Evolutionary conservation across 2,888 invertebrate species (phyloP).

Genomic region (Atrina japonica): DNA sequence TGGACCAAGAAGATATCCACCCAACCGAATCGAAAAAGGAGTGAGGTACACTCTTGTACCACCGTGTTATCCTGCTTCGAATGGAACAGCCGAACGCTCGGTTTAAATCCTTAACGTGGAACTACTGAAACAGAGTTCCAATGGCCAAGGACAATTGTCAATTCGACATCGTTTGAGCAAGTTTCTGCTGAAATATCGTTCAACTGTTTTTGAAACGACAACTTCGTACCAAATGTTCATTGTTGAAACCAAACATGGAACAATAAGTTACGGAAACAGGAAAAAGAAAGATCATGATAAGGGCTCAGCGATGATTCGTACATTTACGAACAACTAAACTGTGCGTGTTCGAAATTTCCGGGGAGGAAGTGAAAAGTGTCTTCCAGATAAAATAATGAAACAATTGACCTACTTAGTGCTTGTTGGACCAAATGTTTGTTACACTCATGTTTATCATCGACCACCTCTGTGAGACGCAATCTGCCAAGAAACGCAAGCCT

Average conservation of each 20-base stretch:
- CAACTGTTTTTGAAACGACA: slow-evolving; percentile 42
- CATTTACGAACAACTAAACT: not conserved
- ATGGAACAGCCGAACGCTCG: slow-evolving; percentile 46
- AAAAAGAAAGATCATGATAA: slow-evolving; percentile 11
- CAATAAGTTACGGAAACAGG: not conserved
- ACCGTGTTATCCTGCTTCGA: slow-evolving; percentile 43
- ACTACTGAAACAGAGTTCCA: too few species aligned
- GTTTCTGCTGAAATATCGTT: slow-evolving; percentile 39
- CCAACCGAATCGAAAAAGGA: slow-evolving; percentile 32
- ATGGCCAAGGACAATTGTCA: not conserved
- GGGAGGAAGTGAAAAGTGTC: slow-evolving; percentile 21
- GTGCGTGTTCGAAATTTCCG: slow-evolving; percentile 2
- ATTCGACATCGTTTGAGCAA: slow-evolving; percentile 33
- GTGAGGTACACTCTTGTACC: slow-evolving; percentile 44
- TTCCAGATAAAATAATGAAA: slow-evolving; percentile 1
- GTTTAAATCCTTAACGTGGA: too few species aligned
- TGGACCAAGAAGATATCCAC: slow-evolving; percentile 42
- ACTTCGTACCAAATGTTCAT: slow-evolving; percentile 28
- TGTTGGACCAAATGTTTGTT: slow-evolving; percentile 23
- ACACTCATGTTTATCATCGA: slow-evolving; percentile 21
- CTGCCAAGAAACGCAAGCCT: too few species aligned
- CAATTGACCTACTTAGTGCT: slow-evolving; percentile 24
- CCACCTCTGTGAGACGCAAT: not conserved
- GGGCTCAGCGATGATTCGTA: not conserved
- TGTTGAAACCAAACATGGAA: slow-evolving; percentile 19